Conservation (phyloP, 2,888 invertebrate species). For the Cephonodes hylas region DNA sequence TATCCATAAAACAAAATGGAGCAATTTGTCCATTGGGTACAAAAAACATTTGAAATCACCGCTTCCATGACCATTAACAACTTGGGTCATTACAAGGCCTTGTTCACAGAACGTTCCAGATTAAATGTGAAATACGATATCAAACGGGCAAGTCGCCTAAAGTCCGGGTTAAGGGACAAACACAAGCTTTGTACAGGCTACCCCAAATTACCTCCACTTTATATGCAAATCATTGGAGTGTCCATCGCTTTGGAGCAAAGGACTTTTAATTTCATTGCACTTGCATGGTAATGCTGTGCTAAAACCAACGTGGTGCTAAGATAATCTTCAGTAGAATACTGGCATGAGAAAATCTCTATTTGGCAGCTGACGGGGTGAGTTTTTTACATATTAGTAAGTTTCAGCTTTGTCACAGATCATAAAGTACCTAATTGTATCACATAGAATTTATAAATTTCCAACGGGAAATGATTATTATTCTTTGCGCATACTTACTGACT, state of each 20-base stretch:
- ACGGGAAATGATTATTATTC: too few species aligned
- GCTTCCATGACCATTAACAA: background rate
- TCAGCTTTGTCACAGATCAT: too few species aligned
- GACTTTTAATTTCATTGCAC: slow-evolving; percentile 5
- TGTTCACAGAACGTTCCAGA: background rate
- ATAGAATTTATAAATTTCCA: too few species aligned
- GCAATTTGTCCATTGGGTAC: background rate
- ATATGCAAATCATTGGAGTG: slow-evolving; percentile 64
- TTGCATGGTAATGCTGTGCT: background rate
- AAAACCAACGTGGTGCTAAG: too few species aligned
- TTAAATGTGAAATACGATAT: slow-evolving; percentile 15
- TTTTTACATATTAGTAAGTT: too few species aligned
- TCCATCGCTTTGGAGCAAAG: background rate
- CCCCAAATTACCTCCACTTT: slow-evolving; percentile 65
- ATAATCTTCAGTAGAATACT: too few species aligned
- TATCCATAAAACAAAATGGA: background rate
- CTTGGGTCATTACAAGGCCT: background rate
- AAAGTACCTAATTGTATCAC: too few species aligned
- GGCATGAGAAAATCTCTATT: too few species aligned
- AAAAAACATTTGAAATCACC: background rate
- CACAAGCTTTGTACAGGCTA: slow-evolving; percentile 46
- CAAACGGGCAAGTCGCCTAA: slow-evolving; percentile 23
- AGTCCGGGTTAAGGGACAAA: slow-evolving; percentile 36
- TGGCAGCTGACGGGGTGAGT: too few species aligned
- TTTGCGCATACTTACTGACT: too few species aligned